Percentiles rank a stretch among this genome's conserved stretches.
Evolutionary conservation across 2,113 vertebrate genomes (phyloP).

Genomic region (Siniperca chuatsi): DNA sequence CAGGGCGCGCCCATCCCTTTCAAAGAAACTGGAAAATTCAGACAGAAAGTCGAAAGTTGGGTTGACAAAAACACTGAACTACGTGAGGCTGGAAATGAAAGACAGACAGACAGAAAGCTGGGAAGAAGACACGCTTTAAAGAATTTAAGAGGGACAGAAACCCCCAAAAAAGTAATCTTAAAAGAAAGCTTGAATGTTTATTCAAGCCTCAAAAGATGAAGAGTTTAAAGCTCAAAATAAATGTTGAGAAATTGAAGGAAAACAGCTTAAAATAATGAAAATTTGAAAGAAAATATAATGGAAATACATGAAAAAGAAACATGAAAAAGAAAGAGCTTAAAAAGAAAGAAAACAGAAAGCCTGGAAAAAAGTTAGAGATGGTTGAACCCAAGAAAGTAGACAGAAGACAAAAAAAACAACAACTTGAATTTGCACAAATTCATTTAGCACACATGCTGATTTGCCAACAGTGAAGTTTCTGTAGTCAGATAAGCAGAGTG

Average conservation of each 20-base stretch:
- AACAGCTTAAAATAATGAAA: not conserved
- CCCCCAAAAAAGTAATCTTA: not conserved
- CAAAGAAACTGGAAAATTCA: not conserved
- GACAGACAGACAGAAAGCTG: not conserved
- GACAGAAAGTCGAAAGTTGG: not conserved
- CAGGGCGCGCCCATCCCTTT: not conserved
- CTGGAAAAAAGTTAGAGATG: not conserved
- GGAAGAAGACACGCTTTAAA: not conserved
- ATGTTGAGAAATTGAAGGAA: not conserved
- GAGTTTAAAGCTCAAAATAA: not conserved
- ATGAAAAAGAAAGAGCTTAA: not conserved
- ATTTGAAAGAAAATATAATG: not conserved
- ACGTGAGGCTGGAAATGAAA: not conserved
- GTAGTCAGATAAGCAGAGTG: not conserved
- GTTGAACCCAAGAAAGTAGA: not conserved
- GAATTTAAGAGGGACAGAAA: not conserved
- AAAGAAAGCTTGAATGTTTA: not conserved
- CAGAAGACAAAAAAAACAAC: not conserved
- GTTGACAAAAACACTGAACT: not conserved
- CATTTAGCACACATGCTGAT: slow-evolving; percentile 10
- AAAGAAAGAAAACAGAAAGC: not conserved
- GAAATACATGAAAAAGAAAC: not conserved
- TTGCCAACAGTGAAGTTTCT: slow-evolving; percentile 2
- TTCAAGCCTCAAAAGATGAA: too few relatives aligned
- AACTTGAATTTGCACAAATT: not conserved